Conservation (phyloP, 2,113 vertebrate species). For the Egretta garzetta region DNA sequence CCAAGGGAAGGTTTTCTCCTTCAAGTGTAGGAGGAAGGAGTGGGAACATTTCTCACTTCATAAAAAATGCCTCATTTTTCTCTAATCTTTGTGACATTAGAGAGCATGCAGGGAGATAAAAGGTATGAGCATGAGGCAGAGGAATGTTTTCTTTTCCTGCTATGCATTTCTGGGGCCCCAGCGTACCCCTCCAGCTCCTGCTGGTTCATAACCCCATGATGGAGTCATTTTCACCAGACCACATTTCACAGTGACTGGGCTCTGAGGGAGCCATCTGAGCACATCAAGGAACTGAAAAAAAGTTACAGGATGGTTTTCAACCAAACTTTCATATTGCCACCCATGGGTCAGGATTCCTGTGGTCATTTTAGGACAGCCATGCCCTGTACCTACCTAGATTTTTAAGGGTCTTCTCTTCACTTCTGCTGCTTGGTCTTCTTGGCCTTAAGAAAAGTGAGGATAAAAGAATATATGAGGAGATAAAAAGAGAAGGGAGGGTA, state of each 20-base stretch:
- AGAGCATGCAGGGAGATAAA: not conserved
- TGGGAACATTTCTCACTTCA: not conserved
- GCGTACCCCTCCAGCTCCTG: not conserved
- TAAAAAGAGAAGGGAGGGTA: accelerated
- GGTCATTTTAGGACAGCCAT: not conserved
- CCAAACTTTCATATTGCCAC: not conserved
- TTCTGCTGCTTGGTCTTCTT: not conserved
- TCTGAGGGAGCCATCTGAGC: not conserved
- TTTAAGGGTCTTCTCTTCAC: not conserved
- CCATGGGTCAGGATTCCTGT: not conserved
- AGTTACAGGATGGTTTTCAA: not conserved
- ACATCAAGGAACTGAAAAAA: not conserved
- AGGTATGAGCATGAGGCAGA: not conserved
- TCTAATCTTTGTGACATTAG: not conserved
- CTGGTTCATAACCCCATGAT: not conserved
- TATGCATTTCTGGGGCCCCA: not conserved
- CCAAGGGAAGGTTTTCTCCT: not conserved
- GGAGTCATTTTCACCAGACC: not conserved
- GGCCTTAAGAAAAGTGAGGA: slow-evolving; percentile 36
- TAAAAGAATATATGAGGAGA: not conserved
- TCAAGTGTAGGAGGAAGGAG: not conserved
- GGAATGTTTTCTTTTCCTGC: not conserved
- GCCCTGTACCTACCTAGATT: slow-evolving; percentile 24
- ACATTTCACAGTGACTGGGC: not conserved
- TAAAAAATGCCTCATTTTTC: not conserved